Evolutionary conservation across 2,113 vertebrate species (phyloP).

Genomic region (Etheostoma cragini): DNA sequence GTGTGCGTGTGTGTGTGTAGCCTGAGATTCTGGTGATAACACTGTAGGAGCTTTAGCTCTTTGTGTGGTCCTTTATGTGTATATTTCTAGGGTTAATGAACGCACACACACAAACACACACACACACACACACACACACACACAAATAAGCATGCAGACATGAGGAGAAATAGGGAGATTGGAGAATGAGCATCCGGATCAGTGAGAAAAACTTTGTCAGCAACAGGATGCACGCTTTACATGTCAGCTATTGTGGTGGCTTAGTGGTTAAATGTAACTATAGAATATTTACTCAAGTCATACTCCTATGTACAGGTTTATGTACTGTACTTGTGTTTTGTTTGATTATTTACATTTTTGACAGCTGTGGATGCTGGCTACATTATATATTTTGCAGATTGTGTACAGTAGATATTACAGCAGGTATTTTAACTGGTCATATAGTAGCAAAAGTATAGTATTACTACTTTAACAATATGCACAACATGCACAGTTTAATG

Average conservation of each 20-base stretch:
- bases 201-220: not conserved
- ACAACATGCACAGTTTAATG: not conserved
- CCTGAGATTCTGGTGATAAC: slow-evolving; percentile 46
- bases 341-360: too few species aligned
- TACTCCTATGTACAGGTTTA: too few species aligned
- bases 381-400: too few species aligned
- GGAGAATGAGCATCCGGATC: too few species aligned
- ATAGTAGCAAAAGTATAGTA: not conserved
- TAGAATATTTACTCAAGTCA: too few species aligned
- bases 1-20: not conserved
- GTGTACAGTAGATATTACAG: not conserved
- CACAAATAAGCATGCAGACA: not conserved
- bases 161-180: not conserved
- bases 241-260: too few species aligned
- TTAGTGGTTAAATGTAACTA: too few species aligned
- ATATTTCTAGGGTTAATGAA: slow-evolving; percentile 4
- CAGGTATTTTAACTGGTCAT: not conserved
- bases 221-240: too few species aligned
- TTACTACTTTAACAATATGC: not conserved
- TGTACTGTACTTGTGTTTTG: too few species aligned
- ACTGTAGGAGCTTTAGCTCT: slow-evolving; percentile 25
- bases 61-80: slow-evolving; percentile 68
- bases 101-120: not conserved
- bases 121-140: not conserved
- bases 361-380: too few species aligned